Evolutionary conservation across 2,888 invertebrate species (phyloP).

Genomic region (Amphiduros pacificus): DNA sequence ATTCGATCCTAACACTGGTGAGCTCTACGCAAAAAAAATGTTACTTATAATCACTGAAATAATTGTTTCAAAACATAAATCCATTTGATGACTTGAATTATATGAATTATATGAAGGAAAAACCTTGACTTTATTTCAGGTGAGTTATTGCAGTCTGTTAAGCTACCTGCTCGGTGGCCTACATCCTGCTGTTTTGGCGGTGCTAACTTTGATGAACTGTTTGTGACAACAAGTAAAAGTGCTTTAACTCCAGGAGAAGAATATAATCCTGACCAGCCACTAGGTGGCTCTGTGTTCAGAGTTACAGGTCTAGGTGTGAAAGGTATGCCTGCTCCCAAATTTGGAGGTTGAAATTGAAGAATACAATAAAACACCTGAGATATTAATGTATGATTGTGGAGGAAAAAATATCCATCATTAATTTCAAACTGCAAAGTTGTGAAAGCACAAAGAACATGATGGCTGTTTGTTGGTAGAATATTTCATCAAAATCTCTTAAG

Average conservation of each 20-base stretch:
- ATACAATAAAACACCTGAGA: too few species aligned
- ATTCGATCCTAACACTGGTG: slow-evolving; percentile 56
- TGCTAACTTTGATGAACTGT: background rate
- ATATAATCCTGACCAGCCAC: background rate
- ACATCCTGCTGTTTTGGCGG: background rate
- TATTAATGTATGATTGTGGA: too few species aligned
- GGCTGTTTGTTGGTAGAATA: too few species aligned
- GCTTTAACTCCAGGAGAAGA: background rate
- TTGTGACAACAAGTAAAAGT: background rate
- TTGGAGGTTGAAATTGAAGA: background rate
- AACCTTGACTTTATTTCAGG: background rate
- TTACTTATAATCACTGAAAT: too few species aligned
- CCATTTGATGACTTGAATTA: too few species aligned
- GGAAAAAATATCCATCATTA: too few species aligned
- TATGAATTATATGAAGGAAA: too few species aligned
- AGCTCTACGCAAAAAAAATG: too few species aligned
- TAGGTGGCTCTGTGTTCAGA: background rate
- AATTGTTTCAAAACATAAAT: too few species aligned
- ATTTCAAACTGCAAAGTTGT: too few species aligned
- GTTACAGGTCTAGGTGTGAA: background rate
- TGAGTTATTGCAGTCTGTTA: background rate
- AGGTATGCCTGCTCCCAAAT: background rate
- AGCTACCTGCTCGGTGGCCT: background rate
- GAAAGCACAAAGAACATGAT: too few species aligned
- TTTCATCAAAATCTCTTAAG: too few species aligned